These are phyloP conservation scores for Xenus cinereus DNA, from an alignment of 2,113 vertebrate species.

Conservation along the genomic window DNA sequence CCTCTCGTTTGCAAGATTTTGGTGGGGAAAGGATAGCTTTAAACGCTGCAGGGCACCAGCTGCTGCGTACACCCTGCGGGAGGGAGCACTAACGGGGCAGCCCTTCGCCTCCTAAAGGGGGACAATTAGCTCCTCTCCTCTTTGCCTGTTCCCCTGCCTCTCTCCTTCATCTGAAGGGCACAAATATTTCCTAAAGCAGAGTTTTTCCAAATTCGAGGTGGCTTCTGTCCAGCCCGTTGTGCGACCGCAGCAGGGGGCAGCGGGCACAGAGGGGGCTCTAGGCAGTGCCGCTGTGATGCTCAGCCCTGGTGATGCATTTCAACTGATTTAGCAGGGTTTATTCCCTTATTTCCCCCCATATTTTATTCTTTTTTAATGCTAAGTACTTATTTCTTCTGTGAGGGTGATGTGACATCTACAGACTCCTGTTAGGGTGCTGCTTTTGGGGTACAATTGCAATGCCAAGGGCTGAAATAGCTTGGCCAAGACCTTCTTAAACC, in stretches of 20 bases:
- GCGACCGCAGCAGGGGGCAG: rapidly evolving
- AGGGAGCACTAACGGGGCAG: not conserved
- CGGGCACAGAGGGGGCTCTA: not conserved
- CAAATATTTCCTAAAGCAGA: not conserved
- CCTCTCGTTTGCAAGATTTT: not conserved
- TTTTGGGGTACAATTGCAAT: not conserved
- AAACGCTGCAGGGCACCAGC: not conserved
- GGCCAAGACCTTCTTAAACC: not conserved
- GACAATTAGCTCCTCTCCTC: not conserved
- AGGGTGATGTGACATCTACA: not conserved
- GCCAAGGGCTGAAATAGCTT: not conserved
- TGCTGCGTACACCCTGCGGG: not conserved
- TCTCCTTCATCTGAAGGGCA: not conserved
- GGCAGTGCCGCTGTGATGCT: rapidly evolving
- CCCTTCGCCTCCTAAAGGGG: not conserved
- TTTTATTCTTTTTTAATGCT: not conserved
- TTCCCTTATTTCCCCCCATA: rapidly evolving
- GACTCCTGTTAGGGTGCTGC: rapidly evolving
- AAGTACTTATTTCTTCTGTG: not conserved
- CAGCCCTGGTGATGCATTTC: not conserved
- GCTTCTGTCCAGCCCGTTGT: rapidly evolving
- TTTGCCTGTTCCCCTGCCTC: not conserved
- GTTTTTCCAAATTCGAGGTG: not conserved
- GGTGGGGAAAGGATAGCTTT: not conserved
- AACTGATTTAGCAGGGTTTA: not conserved